These are phyloP conservation scores for Potamarius usumacintae DNA, from an alignment of 2,113 vertebrate species.

Conservation along the genomic window DNA sequence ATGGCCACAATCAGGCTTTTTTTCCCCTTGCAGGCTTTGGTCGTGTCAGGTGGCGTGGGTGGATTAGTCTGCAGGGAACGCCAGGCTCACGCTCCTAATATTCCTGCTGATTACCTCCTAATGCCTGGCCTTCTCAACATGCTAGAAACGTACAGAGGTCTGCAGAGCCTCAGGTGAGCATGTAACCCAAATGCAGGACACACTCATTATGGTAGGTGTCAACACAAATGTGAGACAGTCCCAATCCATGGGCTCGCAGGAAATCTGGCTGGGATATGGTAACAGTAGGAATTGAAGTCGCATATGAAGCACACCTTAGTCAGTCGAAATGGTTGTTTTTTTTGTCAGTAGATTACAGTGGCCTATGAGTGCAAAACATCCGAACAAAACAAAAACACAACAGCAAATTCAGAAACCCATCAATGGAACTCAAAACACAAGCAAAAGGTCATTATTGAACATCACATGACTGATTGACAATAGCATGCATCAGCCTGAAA, in stretches of 20 bases:
- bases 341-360: background rate
- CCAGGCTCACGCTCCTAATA: conserved; percentile 34
- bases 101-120: conserved; percentile 34
- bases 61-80: conserved; percentile 41
- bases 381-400: background rate
- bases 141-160: conserved; percentile 18
- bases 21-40: background rate
- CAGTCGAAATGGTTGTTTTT: background rate
- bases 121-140: conserved; percentile 32
- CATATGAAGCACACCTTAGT: background rate
- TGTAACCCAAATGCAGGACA: conserved; percentile 1
- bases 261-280: background rate
- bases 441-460: background rate
- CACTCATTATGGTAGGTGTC: conserved; percentile 29
- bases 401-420: background rate
- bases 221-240: conserved; percentile 25
- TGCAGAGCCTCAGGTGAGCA: conserved; percentile 22
- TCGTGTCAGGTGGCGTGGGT: conserved; percentile 43
- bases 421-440: background rate
- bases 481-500: background rate
- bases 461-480: background rate
- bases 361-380: background rate
- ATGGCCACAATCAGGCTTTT: conserved; percentile 44
- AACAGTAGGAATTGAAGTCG: background rate
- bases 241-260: background rate